Percentiles rank a stretch among this genome's conserved stretches.
Evolutionary conservation across 2,113 vertebrate genomes (phyloP).

Genomic region (Lates calcarifer): DNA sequence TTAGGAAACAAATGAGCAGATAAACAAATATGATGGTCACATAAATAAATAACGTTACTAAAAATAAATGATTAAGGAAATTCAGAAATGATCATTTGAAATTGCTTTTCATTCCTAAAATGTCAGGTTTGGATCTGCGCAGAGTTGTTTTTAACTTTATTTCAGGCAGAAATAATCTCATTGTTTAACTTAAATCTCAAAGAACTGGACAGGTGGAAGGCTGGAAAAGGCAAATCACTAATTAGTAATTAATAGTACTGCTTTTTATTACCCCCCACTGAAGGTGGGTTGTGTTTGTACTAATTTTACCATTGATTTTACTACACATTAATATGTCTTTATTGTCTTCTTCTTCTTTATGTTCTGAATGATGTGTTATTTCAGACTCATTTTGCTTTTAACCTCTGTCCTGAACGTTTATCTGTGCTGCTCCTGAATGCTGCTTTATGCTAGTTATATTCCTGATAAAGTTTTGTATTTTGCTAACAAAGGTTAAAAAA

Average conservation of each 20-base stretch:
- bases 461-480: neutral
- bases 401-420: neutral
- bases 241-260: neutral
- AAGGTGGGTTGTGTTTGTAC: neutral
- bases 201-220: slow-evolving; percentile 34
- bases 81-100: neutral
- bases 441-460: neutral
- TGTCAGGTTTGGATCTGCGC: neutral
- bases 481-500: neutral
- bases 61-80: neutral
- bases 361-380: neutral
- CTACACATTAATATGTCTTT: neutral
- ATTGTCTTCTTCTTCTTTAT: neutral
- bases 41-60: neutral
- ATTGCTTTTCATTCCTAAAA: neutral
- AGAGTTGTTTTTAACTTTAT: neutral
- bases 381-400: neutral
- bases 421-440: slow-evolving; percentile 12
- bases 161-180: slow-evolving; percentile 1
- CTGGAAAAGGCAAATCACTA: neutral
- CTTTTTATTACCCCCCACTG: neutral
- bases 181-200: neutral
- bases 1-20: neutral
- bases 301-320: neutral
- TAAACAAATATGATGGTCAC: neutral